These are phyloP conservation scores for Ivindomyrus marchei DNA, from an alignment of 2,113 vertebrate species.

Conservation along the genomic window DNA sequence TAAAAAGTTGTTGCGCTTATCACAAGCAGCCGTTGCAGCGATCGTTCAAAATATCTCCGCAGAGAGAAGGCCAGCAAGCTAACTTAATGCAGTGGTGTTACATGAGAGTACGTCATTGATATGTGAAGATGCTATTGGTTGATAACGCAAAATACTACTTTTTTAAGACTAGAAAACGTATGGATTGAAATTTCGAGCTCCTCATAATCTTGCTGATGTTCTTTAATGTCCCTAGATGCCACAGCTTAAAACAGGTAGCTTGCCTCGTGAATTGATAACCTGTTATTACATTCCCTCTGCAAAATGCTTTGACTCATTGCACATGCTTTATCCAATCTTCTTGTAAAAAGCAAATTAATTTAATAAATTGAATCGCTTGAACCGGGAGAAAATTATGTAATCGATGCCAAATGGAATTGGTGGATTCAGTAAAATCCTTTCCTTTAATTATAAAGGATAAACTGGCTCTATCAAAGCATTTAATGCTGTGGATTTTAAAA, in stretches of 20 bases:
- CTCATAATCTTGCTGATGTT: not conserved
- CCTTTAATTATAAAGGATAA: not conserved
- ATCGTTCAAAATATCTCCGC: not conserved
- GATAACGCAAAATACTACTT: not conserved
- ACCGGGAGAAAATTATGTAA: not conserved
- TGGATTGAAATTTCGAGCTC: not conserved
- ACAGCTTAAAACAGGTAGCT: not conserved
- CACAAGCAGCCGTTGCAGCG: not conserved
- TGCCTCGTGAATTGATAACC: not conserved
- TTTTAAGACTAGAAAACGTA: not conserved
- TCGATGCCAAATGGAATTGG: not conserved
- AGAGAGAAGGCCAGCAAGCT: not conserved
- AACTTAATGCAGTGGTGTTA: not conserved
- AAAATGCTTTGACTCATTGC: not conserved
- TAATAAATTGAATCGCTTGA: not conserved
- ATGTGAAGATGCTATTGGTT: not conserved
- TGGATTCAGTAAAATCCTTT: not conserved
- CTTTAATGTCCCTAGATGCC: not conserved
- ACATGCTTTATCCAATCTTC: not conserved
- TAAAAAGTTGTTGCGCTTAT: not conserved
- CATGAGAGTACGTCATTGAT: not conserved
- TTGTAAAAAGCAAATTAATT: not conserved
- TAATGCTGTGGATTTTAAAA: not conserved
- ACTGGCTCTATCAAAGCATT: not conserved
- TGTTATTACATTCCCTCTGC: not conserved